phyloP scores from a whole-genome alignment of 2,113 vertebrate species.

The Thinocorus orbignyianus region DNA sequence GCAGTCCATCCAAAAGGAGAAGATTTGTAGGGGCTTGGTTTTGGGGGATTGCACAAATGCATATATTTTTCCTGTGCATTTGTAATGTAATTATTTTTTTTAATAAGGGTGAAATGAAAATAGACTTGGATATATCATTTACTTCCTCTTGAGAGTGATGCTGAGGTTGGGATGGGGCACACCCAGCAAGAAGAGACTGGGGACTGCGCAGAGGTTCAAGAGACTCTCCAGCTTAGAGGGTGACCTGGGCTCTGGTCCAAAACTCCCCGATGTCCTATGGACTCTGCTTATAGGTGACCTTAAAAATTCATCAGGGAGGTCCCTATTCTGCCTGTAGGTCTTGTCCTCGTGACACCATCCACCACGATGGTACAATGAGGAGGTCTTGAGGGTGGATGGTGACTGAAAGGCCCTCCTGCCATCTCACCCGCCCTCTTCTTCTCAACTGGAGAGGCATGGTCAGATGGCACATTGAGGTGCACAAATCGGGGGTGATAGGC shows the following conservation, averaged over 20 bases:
- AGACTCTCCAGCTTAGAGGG: not conserved
- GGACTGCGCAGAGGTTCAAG: not conserved
- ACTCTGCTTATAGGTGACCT: not conserved
- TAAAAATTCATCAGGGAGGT: not conserved
- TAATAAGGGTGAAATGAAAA: not conserved
- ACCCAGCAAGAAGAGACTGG: not conserved
- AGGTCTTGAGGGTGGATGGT: not conserved
- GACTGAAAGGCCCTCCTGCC: not conserved
- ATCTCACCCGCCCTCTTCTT: not conserved
- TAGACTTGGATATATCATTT: not conserved
- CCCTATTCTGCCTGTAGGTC: not conserved
- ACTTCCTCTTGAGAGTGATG: not conserved
- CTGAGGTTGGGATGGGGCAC: not conserved
- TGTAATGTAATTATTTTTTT: too few species aligned
- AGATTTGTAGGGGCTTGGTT: not conserved
- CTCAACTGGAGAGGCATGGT: accelerated
- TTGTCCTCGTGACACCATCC: accelerated
- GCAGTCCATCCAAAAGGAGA: not conserved
- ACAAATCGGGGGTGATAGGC: accelerated
- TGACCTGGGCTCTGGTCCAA: not conserved
- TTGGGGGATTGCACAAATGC: not conserved
- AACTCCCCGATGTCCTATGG: not conserved
- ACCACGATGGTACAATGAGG: accelerated
- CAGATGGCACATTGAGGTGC: not conserved
- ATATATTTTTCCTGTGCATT: too few species aligned